These are phyloP conservation scores for Acrobasis suavella DNA, from an alignment of 2,888 invertebrate genomes.

Conservation along the genomic window DNA sequence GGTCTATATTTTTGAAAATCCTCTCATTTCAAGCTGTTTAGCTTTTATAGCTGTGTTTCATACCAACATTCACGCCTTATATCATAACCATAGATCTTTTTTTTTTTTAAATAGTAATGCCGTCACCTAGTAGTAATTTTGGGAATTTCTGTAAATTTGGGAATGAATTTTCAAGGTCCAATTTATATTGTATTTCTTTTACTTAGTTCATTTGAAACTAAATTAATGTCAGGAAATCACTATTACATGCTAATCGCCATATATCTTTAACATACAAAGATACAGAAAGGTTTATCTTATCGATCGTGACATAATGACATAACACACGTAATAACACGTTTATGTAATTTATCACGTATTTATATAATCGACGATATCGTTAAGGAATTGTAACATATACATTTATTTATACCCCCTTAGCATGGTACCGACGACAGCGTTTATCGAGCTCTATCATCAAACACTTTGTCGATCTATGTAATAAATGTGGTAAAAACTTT, in stretches of 20 bases:
- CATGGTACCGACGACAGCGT: background rate
- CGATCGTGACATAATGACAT: conserved; percentile 35
- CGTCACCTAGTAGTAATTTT: too few species aligned
- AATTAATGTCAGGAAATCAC: background rate
- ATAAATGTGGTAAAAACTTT: too few species aligned
- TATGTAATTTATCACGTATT: conserved; percentile 46
- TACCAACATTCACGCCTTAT: too few species aligned
- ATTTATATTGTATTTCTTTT: background rate
- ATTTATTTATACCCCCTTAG: background rate
- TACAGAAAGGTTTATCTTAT: conserved; percentile 19
- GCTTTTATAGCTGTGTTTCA: too few species aligned
- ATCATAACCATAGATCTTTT: too few species aligned
- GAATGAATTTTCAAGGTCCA: too few species aligned
- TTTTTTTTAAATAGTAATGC: too few species aligned
- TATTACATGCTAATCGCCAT: conserved; percentile 1
- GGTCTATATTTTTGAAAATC: too few species aligned
- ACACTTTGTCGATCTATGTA: too few species aligned
- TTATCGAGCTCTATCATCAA: too few species aligned
- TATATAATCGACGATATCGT: conserved; percentile 35
- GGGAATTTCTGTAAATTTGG: too few species aligned
- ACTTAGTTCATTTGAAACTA: background rate
- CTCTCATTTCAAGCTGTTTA: too few species aligned
- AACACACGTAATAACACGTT: conserved; percentile 39
- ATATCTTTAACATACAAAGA: conserved; percentile 13
- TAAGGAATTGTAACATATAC: background rate